Evolutionary conservation across 1,140 invertebrate genomes (phyloP).

Genomic region (Drosophila bipectinata): DNA sequence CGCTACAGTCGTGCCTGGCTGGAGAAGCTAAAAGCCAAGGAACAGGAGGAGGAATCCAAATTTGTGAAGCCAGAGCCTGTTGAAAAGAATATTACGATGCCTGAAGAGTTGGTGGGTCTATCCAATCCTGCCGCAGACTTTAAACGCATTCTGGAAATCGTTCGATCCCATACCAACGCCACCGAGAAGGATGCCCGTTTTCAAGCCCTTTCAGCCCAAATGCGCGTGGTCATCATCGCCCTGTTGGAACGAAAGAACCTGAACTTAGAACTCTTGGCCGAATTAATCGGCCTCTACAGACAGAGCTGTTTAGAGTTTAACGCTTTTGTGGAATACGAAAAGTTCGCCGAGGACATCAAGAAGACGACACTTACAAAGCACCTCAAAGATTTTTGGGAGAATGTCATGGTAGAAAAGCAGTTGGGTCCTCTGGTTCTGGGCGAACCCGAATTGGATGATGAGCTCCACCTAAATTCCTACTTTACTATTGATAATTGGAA

Average conservation of each 20-base stretch:
- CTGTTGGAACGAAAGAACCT: conserved; percentile 58
- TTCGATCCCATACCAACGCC: conserved; percentile 43
- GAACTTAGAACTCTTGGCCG: conserved; percentile 40
- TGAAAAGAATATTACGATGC: conserved; percentile 11
- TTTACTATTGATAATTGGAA: conserved; percentile 42
- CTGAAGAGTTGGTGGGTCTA: conserved; percentile 51
- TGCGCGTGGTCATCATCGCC: conserved; percentile 63
- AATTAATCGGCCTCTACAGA: conserved; percentile 60
- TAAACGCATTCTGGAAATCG: conserved; percentile 41
- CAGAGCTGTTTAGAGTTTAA: conserved; percentile 60
- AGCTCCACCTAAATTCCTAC: conserved; percentile 50
- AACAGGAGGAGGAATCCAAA: conserved; percentile 27
- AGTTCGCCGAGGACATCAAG: conserved; percentile 63
- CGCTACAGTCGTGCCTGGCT: conserved; percentile 60
- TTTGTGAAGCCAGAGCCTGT: conserved; percentile 41
- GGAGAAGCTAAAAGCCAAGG: conserved; percentile 61
- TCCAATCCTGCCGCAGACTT: conserved; percentile 57
- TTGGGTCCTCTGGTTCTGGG: conserved; percentile 67
- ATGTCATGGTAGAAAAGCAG: conserved; percentile 56
- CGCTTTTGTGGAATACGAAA: conserved; percentile 66
- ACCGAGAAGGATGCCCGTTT: conserved; percentile 63
- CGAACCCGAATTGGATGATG: conserved; percentile 60
- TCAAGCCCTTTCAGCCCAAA: conserved; percentile 53
- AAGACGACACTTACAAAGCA: conserved; percentile 20
- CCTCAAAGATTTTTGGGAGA: conserved; percentile 56